Evolutionary conservation across 2,797 vertebrate species (phyloP).

Genomic region (Menidia menidia): DNA sequence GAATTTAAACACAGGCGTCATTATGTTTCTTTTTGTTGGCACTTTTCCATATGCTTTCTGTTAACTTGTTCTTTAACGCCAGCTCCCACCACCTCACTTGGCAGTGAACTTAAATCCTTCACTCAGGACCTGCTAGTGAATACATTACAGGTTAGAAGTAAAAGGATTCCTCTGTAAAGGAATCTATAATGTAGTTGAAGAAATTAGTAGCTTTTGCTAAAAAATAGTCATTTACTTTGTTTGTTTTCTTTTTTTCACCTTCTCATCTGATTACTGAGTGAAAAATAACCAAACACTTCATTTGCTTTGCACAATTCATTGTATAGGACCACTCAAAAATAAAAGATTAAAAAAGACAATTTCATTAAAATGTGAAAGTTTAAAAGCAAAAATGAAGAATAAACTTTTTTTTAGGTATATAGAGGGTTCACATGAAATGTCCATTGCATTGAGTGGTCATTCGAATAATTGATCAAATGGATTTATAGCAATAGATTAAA

Average conservation of each 20-base stretch:
- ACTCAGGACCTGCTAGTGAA: constrained; percentile 59
- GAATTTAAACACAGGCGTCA: constrained; percentile 65
- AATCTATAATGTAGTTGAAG: constrained; percentile 38
- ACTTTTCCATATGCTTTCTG: constrained; percentile 45
- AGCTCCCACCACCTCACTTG: constrained; percentile 56
- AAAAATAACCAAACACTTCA: constrained; percentile 6
- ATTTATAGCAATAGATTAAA: constrained; percentile 54
- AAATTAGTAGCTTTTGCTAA: constrained; percentile 62
- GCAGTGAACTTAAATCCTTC: constrained; percentile 56
- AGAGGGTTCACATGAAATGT: constrained; percentile 1
- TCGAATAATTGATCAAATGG: constrained; percentile 23
- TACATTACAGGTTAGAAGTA: constrained; percentile 61
- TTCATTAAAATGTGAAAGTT: too few relatives aligned
- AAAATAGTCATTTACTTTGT: constrained; percentile 55
- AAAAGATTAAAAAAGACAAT: too few relatives aligned
- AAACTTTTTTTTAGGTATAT: too few relatives aligned
- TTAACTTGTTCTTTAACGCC: constrained; percentile 62
- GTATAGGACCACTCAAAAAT: too few relatives aligned
- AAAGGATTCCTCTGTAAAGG: constrained; percentile 51
- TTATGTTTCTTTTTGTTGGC: constrained; percentile 65
- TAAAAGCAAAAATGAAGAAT: too few relatives aligned
- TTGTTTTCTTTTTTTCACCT: constrained; percentile 28
- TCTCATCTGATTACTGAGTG: constrained; percentile 45
- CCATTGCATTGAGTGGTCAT: constrained; percentile 43
- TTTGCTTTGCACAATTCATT: too few relatives aligned